phyloP scores from a whole-genome alignment of 2,797 vertebrate genomes.

The Nyctibius grandis region DNA sequence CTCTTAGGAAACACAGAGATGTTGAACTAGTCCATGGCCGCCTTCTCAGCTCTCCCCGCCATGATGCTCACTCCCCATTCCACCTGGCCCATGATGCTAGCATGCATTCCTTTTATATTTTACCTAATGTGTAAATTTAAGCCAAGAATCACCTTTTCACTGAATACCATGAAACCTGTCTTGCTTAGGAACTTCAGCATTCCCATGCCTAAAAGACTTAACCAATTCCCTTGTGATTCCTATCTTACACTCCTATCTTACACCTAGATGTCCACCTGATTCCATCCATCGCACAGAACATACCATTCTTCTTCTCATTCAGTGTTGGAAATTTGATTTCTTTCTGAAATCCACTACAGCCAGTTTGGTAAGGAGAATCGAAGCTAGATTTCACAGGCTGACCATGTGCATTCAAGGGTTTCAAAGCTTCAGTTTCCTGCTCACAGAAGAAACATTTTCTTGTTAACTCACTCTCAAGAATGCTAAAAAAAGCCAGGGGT shows the following conservation, averaged over 20 bases:
- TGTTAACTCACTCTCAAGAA: conserved; percentile 6
- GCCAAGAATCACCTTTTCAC: neutral
- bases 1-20: neutral
- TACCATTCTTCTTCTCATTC: neutral
- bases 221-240: neutral
- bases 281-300: neutral
- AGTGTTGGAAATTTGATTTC: neutral
- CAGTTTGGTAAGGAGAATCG: neutral
- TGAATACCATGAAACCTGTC: neutral
- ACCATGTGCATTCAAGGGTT: conserved; percentile 4
- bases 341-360: conserved; percentile 3
- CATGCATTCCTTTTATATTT: neutral
- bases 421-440: conserved; percentile 27
- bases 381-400: conserved; percentile 16
- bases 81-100: neutral
- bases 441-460: conserved; percentile 21
- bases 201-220: neutral
- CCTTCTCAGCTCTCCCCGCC: neutral
- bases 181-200: neutral
- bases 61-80: neutral
- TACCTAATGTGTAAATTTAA: neutral
- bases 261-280: neutral
- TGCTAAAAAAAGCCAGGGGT: conserved; percentile 14
- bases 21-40: neutral
- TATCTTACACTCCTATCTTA: neutral